These are phyloP conservation scores for Mormyrops boulengeri DNA, from an alignment of 2,797 vertebrate species.

Conservation along the genomic window DNA sequence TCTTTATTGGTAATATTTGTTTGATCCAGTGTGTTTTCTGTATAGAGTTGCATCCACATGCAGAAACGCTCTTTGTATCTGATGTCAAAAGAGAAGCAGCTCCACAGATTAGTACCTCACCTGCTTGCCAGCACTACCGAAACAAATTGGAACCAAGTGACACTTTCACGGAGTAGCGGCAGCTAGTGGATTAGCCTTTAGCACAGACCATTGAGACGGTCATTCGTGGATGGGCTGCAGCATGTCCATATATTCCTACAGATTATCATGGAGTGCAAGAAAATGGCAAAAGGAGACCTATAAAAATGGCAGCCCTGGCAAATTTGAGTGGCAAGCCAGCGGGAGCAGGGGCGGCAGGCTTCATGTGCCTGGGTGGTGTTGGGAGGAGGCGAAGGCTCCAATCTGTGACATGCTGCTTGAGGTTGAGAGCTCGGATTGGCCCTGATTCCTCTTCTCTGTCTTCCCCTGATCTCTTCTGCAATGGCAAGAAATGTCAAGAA, in stretches of 20 bases:
- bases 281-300: not conserved
- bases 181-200: not conserved
- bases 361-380: not conserved
- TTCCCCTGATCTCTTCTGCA: constrained; percentile 20
- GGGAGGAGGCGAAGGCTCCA: constrained; percentile 20
- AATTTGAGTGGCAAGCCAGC: not conserved
- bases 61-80: not conserved
- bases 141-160: not conserved
- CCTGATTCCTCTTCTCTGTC: constrained; percentile 56
- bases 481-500: constrained; percentile 97
- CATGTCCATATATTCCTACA: not conserved
- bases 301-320: not conserved
- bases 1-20: not conserved
- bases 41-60: not conserved
- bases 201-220: not conserved
- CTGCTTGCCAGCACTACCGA: not conserved
- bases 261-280: not conserved
- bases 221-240: not conserved
- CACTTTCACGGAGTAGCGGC: not conserved
- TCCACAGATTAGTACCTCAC: not conserved
- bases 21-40: not conserved
- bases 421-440: constrained; percentile 20
- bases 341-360: not conserved
- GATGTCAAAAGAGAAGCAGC: not conserved
- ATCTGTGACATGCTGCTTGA: constrained; percentile 45